Evolutionary conservation across 2,888 invertebrate species (phyloP).

Genomic region (Drosophila trichaetosa): DNA sequence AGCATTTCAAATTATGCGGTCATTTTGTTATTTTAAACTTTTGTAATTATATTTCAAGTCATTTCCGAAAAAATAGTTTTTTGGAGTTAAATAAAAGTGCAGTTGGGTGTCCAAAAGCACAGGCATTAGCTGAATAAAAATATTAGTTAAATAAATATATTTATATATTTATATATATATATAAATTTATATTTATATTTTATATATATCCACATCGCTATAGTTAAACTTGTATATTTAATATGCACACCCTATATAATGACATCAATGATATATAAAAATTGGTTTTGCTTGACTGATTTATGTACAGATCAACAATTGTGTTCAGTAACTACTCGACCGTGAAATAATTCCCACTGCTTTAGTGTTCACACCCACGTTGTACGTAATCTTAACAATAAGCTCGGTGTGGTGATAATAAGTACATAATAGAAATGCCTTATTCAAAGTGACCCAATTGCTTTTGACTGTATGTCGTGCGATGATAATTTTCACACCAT

Average conservation of each 20-base stretch:
- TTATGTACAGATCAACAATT: constrained; percentile 5
- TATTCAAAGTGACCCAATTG: constrained; percentile 59
- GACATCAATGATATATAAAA: neutral
- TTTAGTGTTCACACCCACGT: constrained; percentile 1
- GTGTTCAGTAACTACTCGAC: neutral
- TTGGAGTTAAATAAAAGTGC: neutral
- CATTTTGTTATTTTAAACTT: neutral
- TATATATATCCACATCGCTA: neutral
- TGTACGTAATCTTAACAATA: constrained; percentile 7
- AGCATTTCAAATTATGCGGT: neutral
- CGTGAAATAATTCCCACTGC: neutral
- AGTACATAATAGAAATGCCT: neutral
- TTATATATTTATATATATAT: neutral
- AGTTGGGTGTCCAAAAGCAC: neutral
- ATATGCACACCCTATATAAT: neutral
- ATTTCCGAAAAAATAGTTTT: neutral
- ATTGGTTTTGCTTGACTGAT: neutral
- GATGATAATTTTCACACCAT: constrained; percentile 74
- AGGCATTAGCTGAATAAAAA: neutral
- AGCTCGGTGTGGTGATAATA: constrained; percentile 9
- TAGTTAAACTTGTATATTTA: neutral
- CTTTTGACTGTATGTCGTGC: constrained; percentile 48
- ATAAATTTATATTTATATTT: too few species aligned
- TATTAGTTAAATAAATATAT: neutral
- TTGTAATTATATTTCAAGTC: neutral